Base-by-base conservation (phyloP, 2,797 vertebrate genomes). In the Rhodeus uyekii region DNA sequence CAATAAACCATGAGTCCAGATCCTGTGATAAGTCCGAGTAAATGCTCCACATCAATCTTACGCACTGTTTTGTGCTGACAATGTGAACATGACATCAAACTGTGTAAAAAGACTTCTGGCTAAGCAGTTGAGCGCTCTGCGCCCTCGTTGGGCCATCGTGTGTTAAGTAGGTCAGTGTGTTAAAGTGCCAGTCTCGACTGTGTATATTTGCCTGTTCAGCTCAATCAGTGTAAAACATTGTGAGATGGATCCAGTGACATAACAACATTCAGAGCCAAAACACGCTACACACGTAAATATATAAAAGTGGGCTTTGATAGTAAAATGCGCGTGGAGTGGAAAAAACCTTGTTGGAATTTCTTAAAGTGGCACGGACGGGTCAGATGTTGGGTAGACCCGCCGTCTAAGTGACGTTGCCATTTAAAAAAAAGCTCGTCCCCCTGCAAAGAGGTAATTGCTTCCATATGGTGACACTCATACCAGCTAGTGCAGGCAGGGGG, bases 381-480 rank as follows among this genome's bases (percentile, higher is more conserved):
- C 85, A 82, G 71, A 76, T 78, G 63, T 76, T 80, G 76, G 75
- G 58, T 69, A 85, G 79, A 72, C 77, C 50, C 34, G 46, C 60
- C 38, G 65, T 80, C 81, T 71, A 42, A 80, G 63, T 69, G 85
- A 86, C 81, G 79, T 83, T 87, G 84, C 84, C 63, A 13, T 82
- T 89, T 87, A 69, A 74, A 64, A 83, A 80, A 65, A 77, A 71
- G 46, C 73, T 68, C 24, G 83, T 84, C 77, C 84, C 85, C 79
- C 72, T 83, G 84, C 79, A 74, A 78, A 39, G 86, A 68, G 76
- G 81, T 89, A 90, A 91, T 85, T 86, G 85, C 69, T 88, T 91
- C 85, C 88, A 88, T 88, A 89, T 88, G 90, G 85, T 48, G 83
- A 86, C 87, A 86, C 86, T 87, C 83, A 58, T 80, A 88, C 82